These are phyloP conservation scores for Centruroides sculpturatus DNA, from an alignment of 1,140 invertebrate species.

Conservation along the genomic window DNA sequence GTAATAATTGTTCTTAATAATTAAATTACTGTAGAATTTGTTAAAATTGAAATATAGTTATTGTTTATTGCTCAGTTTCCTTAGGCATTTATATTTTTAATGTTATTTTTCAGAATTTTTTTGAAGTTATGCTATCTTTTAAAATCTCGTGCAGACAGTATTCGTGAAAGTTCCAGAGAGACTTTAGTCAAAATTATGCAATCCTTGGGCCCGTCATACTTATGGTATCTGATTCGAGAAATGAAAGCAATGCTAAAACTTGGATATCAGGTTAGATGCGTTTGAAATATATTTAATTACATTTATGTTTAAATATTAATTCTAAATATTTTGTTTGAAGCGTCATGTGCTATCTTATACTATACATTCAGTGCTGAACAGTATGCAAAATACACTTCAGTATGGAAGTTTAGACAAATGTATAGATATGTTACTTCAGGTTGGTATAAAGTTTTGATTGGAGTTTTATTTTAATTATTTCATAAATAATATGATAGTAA, in stretches of 20 bases:
- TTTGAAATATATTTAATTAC: background rate
- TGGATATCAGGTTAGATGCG: constrained; percentile 59
- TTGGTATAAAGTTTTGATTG: constrained; percentile 25
- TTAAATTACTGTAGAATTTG: too few relatives aligned
- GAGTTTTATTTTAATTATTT: background rate
- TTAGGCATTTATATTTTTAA: too few relatives aligned
- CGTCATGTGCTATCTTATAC: constrained; percentile 83
- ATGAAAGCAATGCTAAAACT: constrained; percentile 61
- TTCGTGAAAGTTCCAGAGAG: constrained; percentile 67
- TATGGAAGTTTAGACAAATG: constrained; percentile 60
- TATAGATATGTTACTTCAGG: constrained; percentile 60
- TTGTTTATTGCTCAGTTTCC: too few relatives aligned
- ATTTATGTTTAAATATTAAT: background rate
- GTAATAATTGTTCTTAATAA: constrained; percentile 33
- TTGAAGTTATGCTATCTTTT: constrained; percentile 22
- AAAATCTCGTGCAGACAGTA: constrained; percentile 75
- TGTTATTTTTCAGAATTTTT: constrained; percentile 10
- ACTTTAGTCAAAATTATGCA: constrained; percentile 77
- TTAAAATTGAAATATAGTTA: too few relatives aligned
- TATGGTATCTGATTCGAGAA: constrained; percentile 62
- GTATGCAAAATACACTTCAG: constrained; percentile 47
- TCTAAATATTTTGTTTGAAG: constrained; percentile 20
- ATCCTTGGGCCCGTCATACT: constrained; percentile 64
- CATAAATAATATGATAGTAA: background rate
- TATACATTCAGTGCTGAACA: constrained; percentile 61